A percentile compares a stretch with the other conserved stretches of the same genome.
Evolutionary conservation across 2,797 vertebrate genomes (phyloP).

Genomic region (Phrynocephalus vlangalii): DNA sequence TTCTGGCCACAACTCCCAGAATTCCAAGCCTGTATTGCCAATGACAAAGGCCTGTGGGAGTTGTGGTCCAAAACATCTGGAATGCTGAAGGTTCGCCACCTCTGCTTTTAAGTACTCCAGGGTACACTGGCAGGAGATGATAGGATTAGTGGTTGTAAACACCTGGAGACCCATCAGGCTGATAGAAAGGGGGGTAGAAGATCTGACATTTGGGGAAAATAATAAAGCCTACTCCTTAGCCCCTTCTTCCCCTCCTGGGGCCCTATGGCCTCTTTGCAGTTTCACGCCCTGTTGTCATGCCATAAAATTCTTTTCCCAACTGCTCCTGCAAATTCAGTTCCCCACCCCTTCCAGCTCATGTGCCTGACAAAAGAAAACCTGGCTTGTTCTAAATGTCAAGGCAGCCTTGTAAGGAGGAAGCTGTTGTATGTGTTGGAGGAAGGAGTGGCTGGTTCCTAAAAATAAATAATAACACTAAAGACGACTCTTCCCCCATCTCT

Average conservation of each 20-base stretch:
- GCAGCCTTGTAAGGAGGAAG: not conserved
- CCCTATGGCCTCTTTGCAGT: not conserved
- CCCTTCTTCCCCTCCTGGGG: not conserved
- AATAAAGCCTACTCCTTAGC: too few species aligned
- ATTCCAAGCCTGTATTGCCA: too few species aligned
- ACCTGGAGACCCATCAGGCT: not conserved
- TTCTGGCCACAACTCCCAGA: too few species aligned
- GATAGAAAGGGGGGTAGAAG: not conserved
- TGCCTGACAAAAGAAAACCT: not conserved
- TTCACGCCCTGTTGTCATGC: not conserved
- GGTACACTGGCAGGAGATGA: too few species aligned
- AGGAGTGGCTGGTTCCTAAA: not conserved
- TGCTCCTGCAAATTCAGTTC: not conserved
- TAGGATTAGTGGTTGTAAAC: not conserved
- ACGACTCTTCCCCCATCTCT: not conserved
- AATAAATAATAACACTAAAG: not conserved
- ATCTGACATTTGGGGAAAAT: not conserved
- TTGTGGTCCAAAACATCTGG: too few species aligned
- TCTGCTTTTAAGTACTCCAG: too few species aligned
- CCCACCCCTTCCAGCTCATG: not conserved
- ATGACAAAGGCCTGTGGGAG: too few species aligned
- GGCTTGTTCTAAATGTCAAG: slow-evolving; percentile 11
- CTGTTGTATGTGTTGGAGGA: slow-evolving; percentile 19
- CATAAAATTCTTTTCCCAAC: not conserved
- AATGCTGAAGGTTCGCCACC: too few species aligned